phyloP scores from a whole-genome alignment of 1,140 invertebrate genomes.

The Potamilus streckersoni region DNA sequence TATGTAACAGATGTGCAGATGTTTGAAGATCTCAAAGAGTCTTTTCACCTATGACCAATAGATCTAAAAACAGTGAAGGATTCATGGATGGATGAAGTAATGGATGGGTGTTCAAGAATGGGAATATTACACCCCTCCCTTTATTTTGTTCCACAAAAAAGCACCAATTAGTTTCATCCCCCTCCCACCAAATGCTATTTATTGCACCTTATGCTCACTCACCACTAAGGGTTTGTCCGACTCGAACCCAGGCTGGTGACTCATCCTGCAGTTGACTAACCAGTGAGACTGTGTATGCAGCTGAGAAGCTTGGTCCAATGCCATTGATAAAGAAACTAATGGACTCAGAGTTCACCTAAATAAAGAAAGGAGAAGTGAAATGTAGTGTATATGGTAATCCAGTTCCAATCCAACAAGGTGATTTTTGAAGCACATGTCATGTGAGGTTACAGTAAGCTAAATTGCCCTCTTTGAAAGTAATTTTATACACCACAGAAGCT shows the following conservation, averaged over 20 bases:
- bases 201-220: slow-evolving; percentile 2
- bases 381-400: too few relatives aligned
- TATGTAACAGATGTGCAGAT: too few relatives aligned
- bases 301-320: slow-evolving; percentile 40
- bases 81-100: too few relatives aligned
- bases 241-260: slow-evolving; percentile 34
- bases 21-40: too few relatives aligned
- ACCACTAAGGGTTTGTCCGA: slow-evolving; percentile 53
- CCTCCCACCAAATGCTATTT: not conserved
- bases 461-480: too few relatives aligned
- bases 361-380: not conserved
- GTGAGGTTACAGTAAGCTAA: too few relatives aligned
- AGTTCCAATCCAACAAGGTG: too few relatives aligned
- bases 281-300: slow-evolving; percentile 37
- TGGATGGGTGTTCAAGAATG: not conserved
- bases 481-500: too few relatives aligned
- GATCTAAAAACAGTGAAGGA: too few relatives aligned
- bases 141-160: not conserved
- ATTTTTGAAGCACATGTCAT: too few relatives aligned
- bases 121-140: not conserved
- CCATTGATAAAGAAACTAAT: slow-evolving; percentile 62
- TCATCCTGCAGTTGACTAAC: slow-evolving; percentile 38
- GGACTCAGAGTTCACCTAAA: slow-evolving; percentile 47
- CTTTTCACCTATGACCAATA: too few relatives aligned
- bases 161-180: too few relatives aligned